Evolutionary conservation across 2,113 vertebrate genomes (phyloP).

Genomic region (Crotalus horridus): DNA sequence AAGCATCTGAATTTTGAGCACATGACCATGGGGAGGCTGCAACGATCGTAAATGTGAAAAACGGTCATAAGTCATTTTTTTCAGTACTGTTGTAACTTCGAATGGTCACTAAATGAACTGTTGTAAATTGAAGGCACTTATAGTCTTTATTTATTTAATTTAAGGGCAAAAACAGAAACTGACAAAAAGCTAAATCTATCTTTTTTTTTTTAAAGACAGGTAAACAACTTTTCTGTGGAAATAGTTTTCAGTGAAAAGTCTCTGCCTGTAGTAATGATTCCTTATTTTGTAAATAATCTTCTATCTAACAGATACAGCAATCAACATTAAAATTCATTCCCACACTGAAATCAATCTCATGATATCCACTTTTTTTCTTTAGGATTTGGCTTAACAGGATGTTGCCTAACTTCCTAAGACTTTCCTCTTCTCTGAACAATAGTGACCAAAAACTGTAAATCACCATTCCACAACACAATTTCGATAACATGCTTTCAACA

Average conservation of each 20-base stretch:
- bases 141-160: neutral
- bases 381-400: neutral
- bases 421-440: neutral
- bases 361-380: neutral
- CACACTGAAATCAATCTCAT: neutral
- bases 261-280: neutral
- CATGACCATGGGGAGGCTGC: no score
- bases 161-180: neutral
- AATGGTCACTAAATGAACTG: no score
- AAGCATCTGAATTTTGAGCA: no score
- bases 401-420: neutral
- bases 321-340: neutral
- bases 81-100: no score
- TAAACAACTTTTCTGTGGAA: neutral
- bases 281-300: neutral
- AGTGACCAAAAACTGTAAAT: neutral
- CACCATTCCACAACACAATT: neutral
- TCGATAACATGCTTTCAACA: neutral
- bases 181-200: neutral
- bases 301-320: neutral
- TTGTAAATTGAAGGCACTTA: no score
- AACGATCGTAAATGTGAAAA: no score
- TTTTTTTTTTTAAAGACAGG: neutral
- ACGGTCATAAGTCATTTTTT: no score
- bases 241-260: neutral